Conservation (phyloP, 53 echinoderm and acorn worm genomes). For the Paelopatides confundens region DNA sequence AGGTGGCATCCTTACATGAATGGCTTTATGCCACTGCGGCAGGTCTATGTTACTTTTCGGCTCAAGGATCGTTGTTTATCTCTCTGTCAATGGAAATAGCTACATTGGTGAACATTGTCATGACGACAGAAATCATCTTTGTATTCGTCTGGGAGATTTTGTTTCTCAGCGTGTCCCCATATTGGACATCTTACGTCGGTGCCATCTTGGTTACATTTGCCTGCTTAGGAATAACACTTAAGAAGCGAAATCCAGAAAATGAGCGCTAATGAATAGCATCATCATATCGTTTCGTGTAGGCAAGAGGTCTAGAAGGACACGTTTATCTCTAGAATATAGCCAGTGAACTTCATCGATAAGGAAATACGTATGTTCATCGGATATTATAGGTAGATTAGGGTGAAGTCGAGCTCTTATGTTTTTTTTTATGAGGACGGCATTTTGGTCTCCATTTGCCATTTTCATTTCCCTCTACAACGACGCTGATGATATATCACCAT, state of each 20-base stretch:
- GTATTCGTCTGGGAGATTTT: neutral
- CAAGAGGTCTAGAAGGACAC: no score
- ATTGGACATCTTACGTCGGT: slow-evolving; percentile 24
- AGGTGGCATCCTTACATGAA: neutral
- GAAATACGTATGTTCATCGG: no score
- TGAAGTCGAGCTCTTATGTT: no score
- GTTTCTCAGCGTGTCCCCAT: neutral
- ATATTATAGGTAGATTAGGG: no score
- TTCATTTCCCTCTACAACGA: no score
- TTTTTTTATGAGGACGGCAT: no score
- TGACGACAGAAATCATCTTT: slow-evolving; percentile 6
- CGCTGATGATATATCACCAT: no score
- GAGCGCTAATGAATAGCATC: neutral
- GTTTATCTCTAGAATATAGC: no score
- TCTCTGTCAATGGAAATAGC: slow-evolving; percentile 6
- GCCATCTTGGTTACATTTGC: neutral
- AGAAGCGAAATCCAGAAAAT: neutral
- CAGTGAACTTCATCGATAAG: no score
- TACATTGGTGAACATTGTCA: neutral
- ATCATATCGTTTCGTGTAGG: no score
- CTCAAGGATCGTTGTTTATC: neutral
- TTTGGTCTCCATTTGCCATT: no score
- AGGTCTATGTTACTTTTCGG: neutral
- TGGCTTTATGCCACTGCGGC: neutral
- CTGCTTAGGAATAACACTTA: neutral